Evolutionary conservation across 2,888 invertebrate genomes (phyloP), one percentile per base, ranked within the genome.

Genomic region (Synanthedon vespiformis): DNA sequence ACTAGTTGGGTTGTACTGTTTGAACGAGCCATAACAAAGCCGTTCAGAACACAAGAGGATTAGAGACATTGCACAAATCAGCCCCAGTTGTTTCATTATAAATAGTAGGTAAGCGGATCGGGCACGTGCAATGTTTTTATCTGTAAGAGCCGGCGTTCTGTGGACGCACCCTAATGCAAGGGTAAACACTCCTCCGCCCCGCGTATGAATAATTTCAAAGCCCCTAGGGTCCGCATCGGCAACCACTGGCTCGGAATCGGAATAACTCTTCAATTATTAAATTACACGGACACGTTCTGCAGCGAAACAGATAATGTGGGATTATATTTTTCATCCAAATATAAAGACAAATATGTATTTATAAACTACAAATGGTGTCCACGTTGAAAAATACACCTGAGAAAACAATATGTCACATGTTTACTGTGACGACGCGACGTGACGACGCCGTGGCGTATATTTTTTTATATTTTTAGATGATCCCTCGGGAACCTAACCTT

Each of bases 91-190:
- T 75, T 80, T 78, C 77, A 77, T 79, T 77, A 77, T 81, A 77
- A 80, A 77, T 72, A 74, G 74, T 70, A 70, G 76, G 76, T 77
- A 77, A 80, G 79, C 80, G 74, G 79, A 74, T 77, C 71, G 69
- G 73, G 77, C 83, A 82, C 83, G 85, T 81, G 85, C 81, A 77
- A 65, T 76, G 81, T 81, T 82, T 83, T 78, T 81, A 77, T 83
- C 77, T 76, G 70, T 67, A 73, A 71, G 64, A 60, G 68, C 59
- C 64, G 62, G 59, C 60, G 66, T 63, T 65, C 53, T 51, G 65
- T 61, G 64, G 57, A 60, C 63, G 64, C 67, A 60, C 77, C 74
- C 76, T 76, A 77, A 73, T 70, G 70, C 70, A 72, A 69, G 72
- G 69, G 72, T 70, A 74, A 80, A 77, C 80, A 78, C 68, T 65